A percentile compares a stretch with the other conserved stretches of the same genome.
These are phyloP conservation scores for Tribolium freemani DNA, from an alignment of 2,888 invertebrate species.

Conservation along the genomic window DNA sequence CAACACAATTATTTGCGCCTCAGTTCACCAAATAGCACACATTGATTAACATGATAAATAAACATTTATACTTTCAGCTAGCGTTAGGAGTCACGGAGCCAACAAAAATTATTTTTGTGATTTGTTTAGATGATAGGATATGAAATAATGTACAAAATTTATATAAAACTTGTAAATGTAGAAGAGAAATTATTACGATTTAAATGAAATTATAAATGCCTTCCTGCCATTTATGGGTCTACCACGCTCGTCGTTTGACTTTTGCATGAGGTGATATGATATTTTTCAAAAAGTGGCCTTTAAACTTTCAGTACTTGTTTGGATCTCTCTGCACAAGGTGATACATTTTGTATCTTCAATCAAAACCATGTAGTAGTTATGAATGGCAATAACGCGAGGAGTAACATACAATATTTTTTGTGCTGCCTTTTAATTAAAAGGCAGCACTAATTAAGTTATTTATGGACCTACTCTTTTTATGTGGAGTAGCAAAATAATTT, in stretches of 20 bases:
- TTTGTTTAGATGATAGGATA: conserved; percentile 69
- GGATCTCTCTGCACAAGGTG: too few species aligned
- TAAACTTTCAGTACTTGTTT: conserved; percentile 58
- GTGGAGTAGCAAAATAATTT: too few species aligned
- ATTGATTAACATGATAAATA: conserved; percentile 48
- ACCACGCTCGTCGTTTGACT: conserved; percentile 67
- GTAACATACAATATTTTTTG: too few species aligned
- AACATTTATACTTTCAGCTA: conserved; percentile 57
- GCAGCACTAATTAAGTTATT: too few species aligned
- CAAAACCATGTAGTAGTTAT: too few species aligned
- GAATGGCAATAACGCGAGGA: conserved; percentile 52
- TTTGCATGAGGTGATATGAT: conserved; percentile 66
- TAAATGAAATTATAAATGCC: conserved; percentile 72
- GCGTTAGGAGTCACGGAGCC: conserved; percentile 63
- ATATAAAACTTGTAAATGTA: conserved; percentile 69
- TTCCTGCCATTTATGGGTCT: conserved; percentile 77
- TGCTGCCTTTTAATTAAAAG: too few species aligned
- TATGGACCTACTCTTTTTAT: too few species aligned
- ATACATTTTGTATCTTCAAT: too few species aligned
- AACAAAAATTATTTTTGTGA: conserved; percentile 69
- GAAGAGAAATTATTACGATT: conserved; percentile 67
- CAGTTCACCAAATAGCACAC: conserved; percentile 61
- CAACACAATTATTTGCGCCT: conserved; percentile 54
- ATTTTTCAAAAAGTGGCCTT: conserved; percentile 69
- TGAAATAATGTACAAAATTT: conserved; percentile 71